phyloP scores from a whole-genome alignment of 2,797 vertebrate genomes.

The Cacajao melanocephalus region DNA sequence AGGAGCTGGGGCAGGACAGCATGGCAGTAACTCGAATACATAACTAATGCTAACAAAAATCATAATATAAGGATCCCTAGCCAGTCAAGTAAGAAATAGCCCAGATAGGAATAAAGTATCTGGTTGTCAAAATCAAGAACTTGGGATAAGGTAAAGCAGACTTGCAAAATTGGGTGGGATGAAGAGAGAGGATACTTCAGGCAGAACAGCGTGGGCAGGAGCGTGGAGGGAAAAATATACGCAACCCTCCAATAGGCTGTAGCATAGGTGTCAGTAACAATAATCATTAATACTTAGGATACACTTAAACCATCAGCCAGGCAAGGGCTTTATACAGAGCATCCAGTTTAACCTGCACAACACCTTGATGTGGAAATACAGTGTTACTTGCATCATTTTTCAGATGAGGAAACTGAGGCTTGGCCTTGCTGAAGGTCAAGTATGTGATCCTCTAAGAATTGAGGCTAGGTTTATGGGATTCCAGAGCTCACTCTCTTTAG shows the following conservation, averaged over 20 bases:
- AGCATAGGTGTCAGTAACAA: accelerated
- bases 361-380: neutral
- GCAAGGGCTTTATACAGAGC: neutral
- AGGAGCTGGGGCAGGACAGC: too few relatives aligned
- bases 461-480: neutral
- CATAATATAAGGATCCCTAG: neutral
- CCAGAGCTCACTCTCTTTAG: neutral
- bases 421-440: neutral
- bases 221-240: neutral
- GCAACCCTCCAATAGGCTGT: too few relatives aligned
- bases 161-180: neutral
- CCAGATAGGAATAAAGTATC: neutral
- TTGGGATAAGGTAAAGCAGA: neutral
- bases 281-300: neutral
- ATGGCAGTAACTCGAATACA: neutral
- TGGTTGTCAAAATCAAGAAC: neutral
- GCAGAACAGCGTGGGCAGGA: neutral
- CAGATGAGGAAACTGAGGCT: neutral
- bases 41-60: neutral
- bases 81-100: neutral
- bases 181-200: neutral
- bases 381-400: neutral
- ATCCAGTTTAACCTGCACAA: neutral
- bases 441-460: neutral
- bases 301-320: neutral